Evolutionary conservation across 2,797 vertebrate genomes (phyloP).

Genomic region (Tragelaphus oryx): DNA sequence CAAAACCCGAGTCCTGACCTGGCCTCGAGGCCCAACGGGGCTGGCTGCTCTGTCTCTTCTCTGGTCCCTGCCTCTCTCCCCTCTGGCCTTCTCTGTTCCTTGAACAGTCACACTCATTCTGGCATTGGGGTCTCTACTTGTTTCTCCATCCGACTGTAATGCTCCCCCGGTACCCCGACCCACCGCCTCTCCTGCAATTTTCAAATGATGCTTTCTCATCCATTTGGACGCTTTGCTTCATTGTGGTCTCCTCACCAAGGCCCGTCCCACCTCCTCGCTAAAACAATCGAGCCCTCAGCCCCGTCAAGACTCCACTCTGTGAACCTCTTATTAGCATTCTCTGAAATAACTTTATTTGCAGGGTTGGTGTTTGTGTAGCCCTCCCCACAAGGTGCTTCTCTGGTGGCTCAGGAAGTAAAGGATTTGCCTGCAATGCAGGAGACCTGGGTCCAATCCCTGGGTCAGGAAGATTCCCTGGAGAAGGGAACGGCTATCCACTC

Average conservation of each 20-base stretch:
- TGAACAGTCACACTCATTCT: not conserved
- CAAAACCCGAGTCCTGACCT: not conserved
- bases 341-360: not conserved
- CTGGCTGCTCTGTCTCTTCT: not conserved
- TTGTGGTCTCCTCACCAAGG: not conserved
- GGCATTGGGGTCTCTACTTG: not conserved
- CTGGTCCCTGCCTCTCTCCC: not conserved
- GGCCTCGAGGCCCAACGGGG: not conserved
- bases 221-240: not conserved
- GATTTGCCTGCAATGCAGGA: not conserved
- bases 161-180: not conserved
- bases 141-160: not conserved
- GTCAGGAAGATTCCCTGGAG: not conserved
- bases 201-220: not conserved
- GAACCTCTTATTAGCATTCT: not conserved
- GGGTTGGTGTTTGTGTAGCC: not conserved
- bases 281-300: not conserved
- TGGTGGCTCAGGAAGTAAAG: not conserved
- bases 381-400: not conserved
- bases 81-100: not conserved
- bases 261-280: accelerated
- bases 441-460: not conserved
- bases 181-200: not conserved
- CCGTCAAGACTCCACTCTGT: accelerated
- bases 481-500: not conserved